These are phyloP conservation scores for Petrocephalus schoutedeni DNA, from an alignment of 2,797 vertebrate genomes.

Conservation along the genomic window DNA sequence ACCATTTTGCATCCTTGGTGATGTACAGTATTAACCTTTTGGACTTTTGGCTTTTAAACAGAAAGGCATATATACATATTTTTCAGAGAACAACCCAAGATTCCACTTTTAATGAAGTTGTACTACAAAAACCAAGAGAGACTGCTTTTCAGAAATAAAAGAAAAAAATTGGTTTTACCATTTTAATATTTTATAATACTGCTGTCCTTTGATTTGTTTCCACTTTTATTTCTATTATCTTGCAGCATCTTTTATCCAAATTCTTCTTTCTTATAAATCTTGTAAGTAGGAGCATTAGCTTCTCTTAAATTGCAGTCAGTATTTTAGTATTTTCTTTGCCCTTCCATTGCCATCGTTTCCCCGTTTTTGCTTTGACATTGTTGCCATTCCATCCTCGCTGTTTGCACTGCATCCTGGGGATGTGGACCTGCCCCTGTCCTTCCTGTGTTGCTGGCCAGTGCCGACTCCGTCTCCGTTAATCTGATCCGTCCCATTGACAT, in stretches of 20 bases:
- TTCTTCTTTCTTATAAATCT: slow-evolving; percentile 88
- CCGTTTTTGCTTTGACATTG: slow-evolving; percentile 60
- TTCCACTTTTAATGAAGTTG: neutral
- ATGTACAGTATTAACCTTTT: neutral
- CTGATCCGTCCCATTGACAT: slow-evolving; percentile 56
- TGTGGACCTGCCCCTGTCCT: slow-evolving; percentile 41
- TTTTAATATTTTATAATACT: slow-evolving; percentile 48
- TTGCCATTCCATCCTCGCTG: slow-evolving; percentile 56
- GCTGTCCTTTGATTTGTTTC: slow-evolving; percentile 83
- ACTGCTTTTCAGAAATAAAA: slow-evolving; percentile 21
- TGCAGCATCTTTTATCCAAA: slow-evolving; percentile 88
- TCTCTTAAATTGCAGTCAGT: slow-evolving; percentile 76
- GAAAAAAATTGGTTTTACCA: slow-evolving; percentile 30
- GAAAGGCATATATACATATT: neutral
- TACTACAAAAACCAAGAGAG: neutral
- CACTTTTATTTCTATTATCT: slow-evolving; percentile 85
- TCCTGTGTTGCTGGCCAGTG: slow-evolving; percentile 67
- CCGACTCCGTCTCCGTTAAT: slow-evolving; percentile 73
- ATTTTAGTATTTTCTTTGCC: slow-evolving; percentile 37
- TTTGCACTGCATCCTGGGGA: slow-evolving; percentile 68
- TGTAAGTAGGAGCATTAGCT: slow-evolving; percentile 84
- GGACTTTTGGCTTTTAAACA: neutral
- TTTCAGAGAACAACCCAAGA: neutral
- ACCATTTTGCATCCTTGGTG: neutral
- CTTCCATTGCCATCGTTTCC: slow-evolving; percentile 14